Base-by-base conservation (phyloP, 2,113 vertebrate genomes). In the Ciconia maguari region DNA sequence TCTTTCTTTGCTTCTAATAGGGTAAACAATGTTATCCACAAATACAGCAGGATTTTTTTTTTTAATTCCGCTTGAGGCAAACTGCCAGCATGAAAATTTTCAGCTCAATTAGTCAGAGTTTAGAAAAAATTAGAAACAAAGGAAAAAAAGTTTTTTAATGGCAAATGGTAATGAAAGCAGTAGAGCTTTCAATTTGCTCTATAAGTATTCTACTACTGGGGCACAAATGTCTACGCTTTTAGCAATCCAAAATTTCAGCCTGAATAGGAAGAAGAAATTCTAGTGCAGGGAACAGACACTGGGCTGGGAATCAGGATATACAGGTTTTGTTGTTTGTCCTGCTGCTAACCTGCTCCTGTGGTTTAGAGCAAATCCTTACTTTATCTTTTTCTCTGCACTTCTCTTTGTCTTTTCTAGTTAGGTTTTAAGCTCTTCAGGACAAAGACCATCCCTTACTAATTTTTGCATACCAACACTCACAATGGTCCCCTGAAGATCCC, bases 21-120 rank as follows among this genome's bases (percentile, higher is more conserved):
- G 58, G 93, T 86, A 91, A 91, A 80, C 75, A 86, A 48, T 26
- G 49, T 87, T 93, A 93, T 57, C 84, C 82, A 95, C 49, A 91
- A 96, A 93, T 77, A 69, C 62, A 86, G 87, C 11, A 65, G 52
- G 44, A 55, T 61, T 89, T 62, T 36, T 57, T 38, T 66, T 69
- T 75, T 82, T 6, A 92, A 68, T 94, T 89, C 81, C 78, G 70
- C 74, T 87, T 34, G 65, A 81, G 93, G 87, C 80, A 91, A 92
- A 72, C 49, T 61, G 91, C 71, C 83, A 96, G 71, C 71, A 76
- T 20, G 49, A 87, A 76, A 54, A 93, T 49, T 92, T 94, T 87
- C 87, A 94, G 65, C 79, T 83, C 80, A 85, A 52, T 85, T 95
- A 90, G 90, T 94, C 46, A 32, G 52, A 77, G n/a, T 71, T 83